phyloP scores from a whole-genome alignment of 2,888 invertebrate genomes.

The Dioctria rufipes region DNA sequence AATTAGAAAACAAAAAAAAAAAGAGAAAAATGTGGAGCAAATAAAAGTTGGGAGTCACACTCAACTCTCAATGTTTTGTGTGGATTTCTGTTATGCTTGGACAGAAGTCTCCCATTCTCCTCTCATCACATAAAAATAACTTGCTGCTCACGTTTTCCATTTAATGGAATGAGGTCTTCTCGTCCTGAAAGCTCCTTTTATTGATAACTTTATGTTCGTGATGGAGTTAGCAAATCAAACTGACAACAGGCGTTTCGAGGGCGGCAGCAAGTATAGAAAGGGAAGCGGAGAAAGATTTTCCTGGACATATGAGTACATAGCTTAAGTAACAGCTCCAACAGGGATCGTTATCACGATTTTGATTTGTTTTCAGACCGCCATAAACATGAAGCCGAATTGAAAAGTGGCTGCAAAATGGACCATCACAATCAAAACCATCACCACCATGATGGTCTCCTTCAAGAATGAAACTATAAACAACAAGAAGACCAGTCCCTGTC shows the following conservation, averaged over 20 bases:
- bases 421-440: not conserved
- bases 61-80: not conserved
- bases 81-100: not conserved
- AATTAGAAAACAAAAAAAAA: conserved; percentile 24
- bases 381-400: conserved; percentile 49
- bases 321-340: not conserved
- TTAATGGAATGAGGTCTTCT: conserved; percentile 39
- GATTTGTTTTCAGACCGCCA: conserved; percentile 47
- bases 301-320: not conserved
- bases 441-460: not conserved
- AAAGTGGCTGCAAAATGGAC: conserved; percentile 26
- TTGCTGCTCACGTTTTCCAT: conserved; percentile 40
- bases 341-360: conserved; percentile 46
- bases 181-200: conserved; percentile 46
- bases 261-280: too few species aligned
- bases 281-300: too few species aligned
- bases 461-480: conserved; percentile 4
- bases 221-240: conserved; percentile 21
- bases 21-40: not conserved
- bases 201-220: conserved; percentile 36
- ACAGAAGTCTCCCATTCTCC: conserved; percentile 34
- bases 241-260: not conserved
- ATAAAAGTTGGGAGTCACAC: not conserved
- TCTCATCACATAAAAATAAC: not conserved
- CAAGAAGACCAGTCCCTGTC: not conserved